Evolutionary conservation across 2,888 invertebrate genomes (phyloP), one percentile per base, ranked within the genome.

Genomic region (Acleris cristana): DNA sequence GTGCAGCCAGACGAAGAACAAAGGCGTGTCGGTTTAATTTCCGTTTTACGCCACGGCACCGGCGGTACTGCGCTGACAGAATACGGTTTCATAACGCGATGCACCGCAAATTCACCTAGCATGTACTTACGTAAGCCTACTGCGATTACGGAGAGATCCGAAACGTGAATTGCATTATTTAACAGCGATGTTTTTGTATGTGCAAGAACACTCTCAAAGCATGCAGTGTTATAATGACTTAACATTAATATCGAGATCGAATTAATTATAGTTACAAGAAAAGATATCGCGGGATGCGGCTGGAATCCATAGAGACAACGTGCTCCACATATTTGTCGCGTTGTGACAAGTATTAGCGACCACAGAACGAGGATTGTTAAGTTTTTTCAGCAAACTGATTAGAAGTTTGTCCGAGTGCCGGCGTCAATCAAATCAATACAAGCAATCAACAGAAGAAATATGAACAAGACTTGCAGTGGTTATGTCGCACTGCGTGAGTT

Each of bases 1-100:
- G 59, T 65, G 59, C 55, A 60, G 51, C 57, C n/a, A 66, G 60
- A 65, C 52, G 65, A 74, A 73, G 69, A 75, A 70, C 74, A 79
- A 79, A 82, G 84, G 84, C 81, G 84, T 81, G 82, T 74, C 83
- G 75, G 81, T 82, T 82, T 82, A 85, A 85, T 85, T 83, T 86
- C 85, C 84, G 84, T 76, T 78, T 75, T 73, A 73, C 77, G 72
- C 76, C 73, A 71, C 77, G 72, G 76, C 73, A 71, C 65, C 71
- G 72, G 62, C 59, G 52, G 45, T 51, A 54, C 51, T 34, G 16
- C 62, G 45, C 69, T 73, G 70, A 71, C 70, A 72, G 72, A 73
- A 70, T 70, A 71, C 72, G 65, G 66, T 72, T 67, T 71, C 64
- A 66, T 71, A 71, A 69, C 69, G 64, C 34, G 64, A 60, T 62